Conservation (phyloP, 1,140 invertebrate species). For the Phymastichus coffea region DNA sequence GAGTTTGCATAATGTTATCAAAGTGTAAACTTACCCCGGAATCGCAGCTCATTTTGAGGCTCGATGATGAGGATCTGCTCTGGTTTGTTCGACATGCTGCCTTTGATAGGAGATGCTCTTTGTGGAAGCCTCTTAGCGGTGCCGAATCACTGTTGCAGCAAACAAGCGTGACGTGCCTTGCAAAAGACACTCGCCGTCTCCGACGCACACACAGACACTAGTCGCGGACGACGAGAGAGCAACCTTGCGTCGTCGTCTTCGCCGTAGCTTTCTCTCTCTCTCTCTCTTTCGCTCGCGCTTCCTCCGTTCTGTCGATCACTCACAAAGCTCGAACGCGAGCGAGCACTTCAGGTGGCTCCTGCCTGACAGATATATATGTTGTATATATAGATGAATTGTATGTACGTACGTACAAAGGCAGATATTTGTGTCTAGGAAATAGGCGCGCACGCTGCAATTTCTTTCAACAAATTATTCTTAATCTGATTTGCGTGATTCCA, state of each 20-base stretch:
- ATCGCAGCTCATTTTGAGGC: constrained; percentile 71
- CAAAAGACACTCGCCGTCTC: not conserved
- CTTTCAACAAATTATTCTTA: no score
- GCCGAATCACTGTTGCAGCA: constrained; percentile 12
- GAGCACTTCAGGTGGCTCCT: constrained; percentile 6
- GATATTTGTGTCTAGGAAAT: no score
- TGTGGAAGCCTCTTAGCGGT: no score
- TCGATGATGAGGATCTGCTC: constrained; percentile 73
- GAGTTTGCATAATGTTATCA: no score
- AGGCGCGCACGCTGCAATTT: constrained; percentile 23
- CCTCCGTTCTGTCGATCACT: not conserved
- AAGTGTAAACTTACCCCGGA: constrained; percentile 70
- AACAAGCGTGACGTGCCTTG: no score
- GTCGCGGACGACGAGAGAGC: not conserved
- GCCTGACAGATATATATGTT: no score
- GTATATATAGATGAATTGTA: no score
- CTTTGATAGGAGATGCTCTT: no score
- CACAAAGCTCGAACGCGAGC: not conserved
- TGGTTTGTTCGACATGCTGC: constrained; percentile 51
- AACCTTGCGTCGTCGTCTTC: not conserved
- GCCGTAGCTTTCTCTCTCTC: not conserved
- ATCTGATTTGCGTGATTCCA: no score
- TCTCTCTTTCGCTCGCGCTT: not conserved
- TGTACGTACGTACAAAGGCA: no score
- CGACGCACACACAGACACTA: not conserved